phyloP scores from a whole-genome alignment of 2,888 invertebrate species.

The Tenthredo distinguenda region DNA sequence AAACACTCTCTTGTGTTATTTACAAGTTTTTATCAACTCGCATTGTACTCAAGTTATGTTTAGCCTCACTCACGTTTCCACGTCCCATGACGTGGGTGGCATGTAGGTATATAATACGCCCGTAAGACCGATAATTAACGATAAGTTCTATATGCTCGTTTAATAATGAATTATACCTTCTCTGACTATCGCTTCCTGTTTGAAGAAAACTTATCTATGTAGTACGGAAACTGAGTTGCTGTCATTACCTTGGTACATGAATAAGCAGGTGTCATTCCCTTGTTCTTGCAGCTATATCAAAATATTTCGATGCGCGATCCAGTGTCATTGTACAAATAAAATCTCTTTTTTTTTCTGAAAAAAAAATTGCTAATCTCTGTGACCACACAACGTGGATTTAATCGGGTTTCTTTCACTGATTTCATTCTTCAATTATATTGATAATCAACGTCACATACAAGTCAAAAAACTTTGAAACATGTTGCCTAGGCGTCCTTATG shows the following conservation, averaged over 20 bases:
- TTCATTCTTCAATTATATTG: no score
- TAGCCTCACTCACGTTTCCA: not conserved
- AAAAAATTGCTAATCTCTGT: not conserved
- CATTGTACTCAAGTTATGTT: not conserved
- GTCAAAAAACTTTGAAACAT: no score
- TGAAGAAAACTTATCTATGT: not conserved
- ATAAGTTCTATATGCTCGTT: not conserved
- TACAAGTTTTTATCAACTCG: not conserved
- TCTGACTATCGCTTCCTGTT: not conserved
- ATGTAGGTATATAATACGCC: not conserved
- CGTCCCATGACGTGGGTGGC: not conserved
- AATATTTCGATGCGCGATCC: not conserved
- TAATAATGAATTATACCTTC: constrained; percentile 13
- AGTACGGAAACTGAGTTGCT: not conserved
- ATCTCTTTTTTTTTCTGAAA: not conserved
- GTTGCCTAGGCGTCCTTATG: no score
- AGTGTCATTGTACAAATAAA: not conserved
- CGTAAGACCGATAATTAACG: not conserved
- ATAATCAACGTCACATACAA: no score
- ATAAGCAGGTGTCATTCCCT: not conserved
- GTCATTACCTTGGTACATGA: not conserved
- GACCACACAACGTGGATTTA: not conserved
- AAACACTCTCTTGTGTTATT: not conserved
- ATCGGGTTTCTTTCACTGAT: not conserved
- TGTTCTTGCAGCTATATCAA: not conserved